Evolutionary conservation across 2,888 invertebrate genomes (phyloP).

Genomic region (Hyppa rectilinea): DNA sequence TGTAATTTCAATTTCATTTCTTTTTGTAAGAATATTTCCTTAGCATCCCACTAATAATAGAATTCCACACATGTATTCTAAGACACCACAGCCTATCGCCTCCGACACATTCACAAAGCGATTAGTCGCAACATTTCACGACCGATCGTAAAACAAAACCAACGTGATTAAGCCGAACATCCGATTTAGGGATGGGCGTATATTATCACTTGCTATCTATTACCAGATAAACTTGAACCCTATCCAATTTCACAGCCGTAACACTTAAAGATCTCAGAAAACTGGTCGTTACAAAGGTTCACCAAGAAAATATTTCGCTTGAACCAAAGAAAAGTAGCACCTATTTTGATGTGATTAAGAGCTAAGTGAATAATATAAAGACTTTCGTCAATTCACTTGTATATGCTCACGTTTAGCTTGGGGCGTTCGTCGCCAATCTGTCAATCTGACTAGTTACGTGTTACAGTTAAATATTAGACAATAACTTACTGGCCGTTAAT

Average conservation of each 20-base stretch:
- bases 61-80: conserved; percentile 5
- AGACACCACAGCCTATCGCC: conserved; percentile 2
- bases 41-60: not conserved
- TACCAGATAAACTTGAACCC: conserved; percentile 60
- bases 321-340: conserved; percentile 1
- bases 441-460: conserved; percentile 68
- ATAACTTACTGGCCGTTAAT: conserved; percentile 38
- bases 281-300: conserved; percentile 24
- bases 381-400: conserved; percentile 43
- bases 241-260: conserved; percentile 22
- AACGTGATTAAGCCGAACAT: conserved; percentile 68
- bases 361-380: not conserved
- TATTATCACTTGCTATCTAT: conserved; percentile 69
- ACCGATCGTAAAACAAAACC: conserved; percentile 73
- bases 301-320: conserved; percentile 6
- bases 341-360: accelerated
- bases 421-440: conserved; percentile 72
- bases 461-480: conserved; percentile 46
- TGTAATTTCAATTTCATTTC: not conserved
- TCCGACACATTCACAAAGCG: conserved; percentile 12
- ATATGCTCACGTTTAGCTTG: conserved; percentile 67
- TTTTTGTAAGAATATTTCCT: not conserved
- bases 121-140: conserved; percentile 54
- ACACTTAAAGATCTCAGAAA: conserved; percentile 49
- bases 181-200: conserved; percentile 69